These are phyloP conservation scores for Helleia helle DNA, from an alignment of 2,888 invertebrate genomes.

Conservation along the genomic window DNA sequence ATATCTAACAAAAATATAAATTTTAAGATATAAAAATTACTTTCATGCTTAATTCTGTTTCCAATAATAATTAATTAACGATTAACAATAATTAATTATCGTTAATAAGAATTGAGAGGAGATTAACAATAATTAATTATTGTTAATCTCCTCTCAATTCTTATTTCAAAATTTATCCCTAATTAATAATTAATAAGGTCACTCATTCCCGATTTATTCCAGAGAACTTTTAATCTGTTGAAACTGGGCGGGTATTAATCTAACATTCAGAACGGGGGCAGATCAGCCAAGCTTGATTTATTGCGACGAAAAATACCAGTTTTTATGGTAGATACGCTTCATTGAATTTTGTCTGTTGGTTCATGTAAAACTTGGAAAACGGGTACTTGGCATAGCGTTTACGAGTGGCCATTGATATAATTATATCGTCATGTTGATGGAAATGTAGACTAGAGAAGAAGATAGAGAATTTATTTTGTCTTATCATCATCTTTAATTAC, in stretches of 20 bases:
- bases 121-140: slow-evolving; percentile 1
- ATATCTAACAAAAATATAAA: too few relatives aligned
- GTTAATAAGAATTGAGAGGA: too few relatives aligned
- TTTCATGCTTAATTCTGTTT: too few relatives aligned
- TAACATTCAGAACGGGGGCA: slow-evolving; percentile 22
- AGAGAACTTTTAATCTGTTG: slow-evolving; percentile 52
- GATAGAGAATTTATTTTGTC: too few relatives aligned
- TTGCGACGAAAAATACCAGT: background rate
- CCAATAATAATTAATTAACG: too few relatives aligned
- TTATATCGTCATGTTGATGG: too few relatives aligned
- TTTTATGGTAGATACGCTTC: background rate
- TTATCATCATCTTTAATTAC: too few relatives aligned
- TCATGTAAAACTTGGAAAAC: background rate
- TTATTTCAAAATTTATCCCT: slow-evolving; percentile 35
- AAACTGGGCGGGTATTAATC: slow-evolving; percentile 36
- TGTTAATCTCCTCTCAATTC: slow-evolving; percentile 20
- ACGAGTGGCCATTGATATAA: too few relatives aligned
- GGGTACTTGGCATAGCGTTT: too few relatives aligned
- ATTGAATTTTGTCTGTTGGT: background rate
- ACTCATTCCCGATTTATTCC: slow-evolving; percentile 39
- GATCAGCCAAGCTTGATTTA: slow-evolving; percentile 18
- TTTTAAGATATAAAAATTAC: too few relatives aligned
- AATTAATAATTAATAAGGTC: slow-evolving; percentile 47
- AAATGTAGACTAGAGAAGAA: too few relatives aligned
- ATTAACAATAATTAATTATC: slow-evolving; percentile 2